Base-by-base conservation (phyloP, 2,888 invertebrate species). In the Lingula anatina region DNA sequence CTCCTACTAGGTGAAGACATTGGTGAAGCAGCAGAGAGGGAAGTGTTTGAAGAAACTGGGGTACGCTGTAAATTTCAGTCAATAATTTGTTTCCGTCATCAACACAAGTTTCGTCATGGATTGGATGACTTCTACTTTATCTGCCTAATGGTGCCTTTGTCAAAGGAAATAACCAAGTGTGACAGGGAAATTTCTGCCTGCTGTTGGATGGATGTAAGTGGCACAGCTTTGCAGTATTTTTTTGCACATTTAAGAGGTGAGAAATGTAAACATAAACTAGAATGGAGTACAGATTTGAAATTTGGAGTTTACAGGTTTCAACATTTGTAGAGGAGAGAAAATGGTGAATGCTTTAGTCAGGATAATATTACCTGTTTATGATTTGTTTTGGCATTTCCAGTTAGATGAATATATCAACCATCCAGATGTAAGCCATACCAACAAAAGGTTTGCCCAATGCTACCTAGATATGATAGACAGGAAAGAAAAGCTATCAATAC, bases 41-140 rank as follows among this genome's bases (percentile, higher is more conserved):
- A 95, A 80, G 88, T 94, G 0, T 79, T 83, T 47, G 95, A 95
- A 80, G 95, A 95, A 80, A 95, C 95, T 0, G 89, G 89, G 44
- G 83, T 95, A 47, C 78, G 83, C 58, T 81, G 88, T 0, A 81
- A 84, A 63, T 94, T 90, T 75, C 81, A 85, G 50, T 86, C 87
- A 20, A 78, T 94, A 52, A 76, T 93, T 1, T 83, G 86, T 41
- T 81, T 91, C 43, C 82, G 92, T 55, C 94, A 94, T 68, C 82
- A 84, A 21, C 90, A 90, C 70, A 79, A 67, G 23, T 84, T 84
- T 48, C 83, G 83, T 71, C 91, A 88, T 75, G 86, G 83, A 0
- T 90, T 90, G 75, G 90, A 91, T 0, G 94, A 94, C 73, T 83
- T 93, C 49, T 94, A 94, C 76, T 81, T 88, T 48, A 83, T 93